phyloP scores from a whole-genome alignment of 2,797 vertebrate species.

The Squalus acanthias region DNA sequence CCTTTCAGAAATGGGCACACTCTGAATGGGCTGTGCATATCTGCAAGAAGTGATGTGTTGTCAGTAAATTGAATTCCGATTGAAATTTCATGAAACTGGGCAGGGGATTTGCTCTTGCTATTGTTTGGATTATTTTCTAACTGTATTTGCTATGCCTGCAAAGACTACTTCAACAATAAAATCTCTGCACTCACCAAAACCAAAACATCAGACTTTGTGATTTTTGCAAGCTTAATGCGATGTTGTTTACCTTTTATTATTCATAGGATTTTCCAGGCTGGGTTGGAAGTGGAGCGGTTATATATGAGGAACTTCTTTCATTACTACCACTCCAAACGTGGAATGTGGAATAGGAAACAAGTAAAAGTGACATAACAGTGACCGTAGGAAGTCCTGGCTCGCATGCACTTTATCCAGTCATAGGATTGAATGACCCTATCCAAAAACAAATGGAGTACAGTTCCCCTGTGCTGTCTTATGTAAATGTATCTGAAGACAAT shows the following conservation, averaged over 20 bases:
- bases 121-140: neutral
- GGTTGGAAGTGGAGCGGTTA: slow-evolving; percentile 87
- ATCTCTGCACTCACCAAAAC: neutral
- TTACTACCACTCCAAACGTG: slow-evolving; percentile 83
- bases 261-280: slow-evolving; percentile 75
- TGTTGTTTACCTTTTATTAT: slow-evolving; percentile 11
- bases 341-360: slow-evolving; percentile 86
- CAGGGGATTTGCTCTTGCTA: neutral
- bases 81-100: neutral
- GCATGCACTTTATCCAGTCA: slow-evolving; percentile 2
- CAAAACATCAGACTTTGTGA: neutral
- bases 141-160: neutral
- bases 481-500: neutral
- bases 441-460: slow-evolving; percentile 16
- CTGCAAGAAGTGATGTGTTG: neutral
- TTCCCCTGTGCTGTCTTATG: neutral
- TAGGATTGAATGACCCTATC: slow-evolving; percentile 1
- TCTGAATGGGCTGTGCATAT: neutral
- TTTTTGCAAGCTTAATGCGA: slow-evolving; percentile 28
- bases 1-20: neutral
- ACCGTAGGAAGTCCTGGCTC: slow-evolving; percentile 2
- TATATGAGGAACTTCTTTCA: slow-evolving; percentile 88
- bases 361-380: slow-evolving; percentile 42
- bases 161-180: neutral
- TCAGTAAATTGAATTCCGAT: neutral